Conservation (phyloP, 2,797 vertebrate genomes). For the Amphiprion clarkii region DNA sequence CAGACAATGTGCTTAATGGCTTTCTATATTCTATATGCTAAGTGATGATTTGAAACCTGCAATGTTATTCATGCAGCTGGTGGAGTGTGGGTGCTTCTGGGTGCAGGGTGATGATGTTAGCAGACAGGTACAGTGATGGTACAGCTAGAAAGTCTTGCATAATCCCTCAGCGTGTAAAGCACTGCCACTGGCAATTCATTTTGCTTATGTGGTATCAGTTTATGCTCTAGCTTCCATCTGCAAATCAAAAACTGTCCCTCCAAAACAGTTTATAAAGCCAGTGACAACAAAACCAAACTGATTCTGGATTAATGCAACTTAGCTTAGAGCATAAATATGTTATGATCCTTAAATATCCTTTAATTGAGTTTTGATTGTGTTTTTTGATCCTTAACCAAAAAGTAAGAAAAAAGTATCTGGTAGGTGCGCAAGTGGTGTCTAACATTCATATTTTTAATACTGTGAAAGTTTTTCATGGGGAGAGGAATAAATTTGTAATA, state of each 20-base stretch:
- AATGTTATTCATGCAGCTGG: constrained; percentile 4
- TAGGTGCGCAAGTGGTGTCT: background rate
- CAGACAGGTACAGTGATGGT: constrained; percentile 27
- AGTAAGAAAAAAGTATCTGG: background rate
- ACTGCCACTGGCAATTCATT: constrained; percentile 47
- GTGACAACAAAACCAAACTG: constrained; percentile 2
- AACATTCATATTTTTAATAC: background rate
- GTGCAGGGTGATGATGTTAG: constrained; percentile 18
- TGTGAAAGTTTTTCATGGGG: background rate
- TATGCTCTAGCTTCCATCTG: constrained; percentile 12
- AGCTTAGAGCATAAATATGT: background rate
- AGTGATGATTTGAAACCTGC: constrained; percentile 5
- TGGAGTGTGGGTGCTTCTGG: constrained; percentile 33
- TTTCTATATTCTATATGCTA: background rate
- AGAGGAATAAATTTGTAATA: no score
- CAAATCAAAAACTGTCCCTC: constrained; percentile 36
- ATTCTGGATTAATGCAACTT: background rate
- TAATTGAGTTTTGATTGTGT: constrained; percentile 6
- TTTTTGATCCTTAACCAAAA: background rate
- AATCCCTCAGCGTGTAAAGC: constrained; percentile 41
- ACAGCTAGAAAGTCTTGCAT: constrained; percentile 32
- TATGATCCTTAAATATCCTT: background rate
- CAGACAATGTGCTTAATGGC: background rate
- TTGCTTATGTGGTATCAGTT: constrained; percentile 31
- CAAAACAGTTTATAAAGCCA: constrained; percentile 25